Percentiles rank a stretch among this genome's conserved stretches.
These are phyloP conservation scores for Lepilemur ruficaudatus DNA, from an alignment of 2,797 vertebrate species.

Conservation along the genomic window DNA sequence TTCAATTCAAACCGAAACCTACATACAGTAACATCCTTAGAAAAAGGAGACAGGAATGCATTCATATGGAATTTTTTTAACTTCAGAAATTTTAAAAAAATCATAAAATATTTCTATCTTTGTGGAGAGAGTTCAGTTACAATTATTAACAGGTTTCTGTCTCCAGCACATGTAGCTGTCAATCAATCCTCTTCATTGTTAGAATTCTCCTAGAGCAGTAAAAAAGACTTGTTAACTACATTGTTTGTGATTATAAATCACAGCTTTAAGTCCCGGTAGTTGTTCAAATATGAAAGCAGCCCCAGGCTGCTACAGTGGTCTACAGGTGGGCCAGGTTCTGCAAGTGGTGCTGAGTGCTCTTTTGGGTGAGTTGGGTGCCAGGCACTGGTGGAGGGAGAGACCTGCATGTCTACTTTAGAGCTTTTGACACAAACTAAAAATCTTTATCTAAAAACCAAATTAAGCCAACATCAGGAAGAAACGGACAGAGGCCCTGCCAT, in stretches of 20 bases:
- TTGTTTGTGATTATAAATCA: background rate
- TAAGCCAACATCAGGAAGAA: background rate
- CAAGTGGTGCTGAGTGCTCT: rapidly evolving
- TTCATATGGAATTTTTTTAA: background rate
- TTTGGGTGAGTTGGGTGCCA: background rate
- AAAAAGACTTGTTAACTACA: background rate
- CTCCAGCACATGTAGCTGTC: constrained; percentile 56
- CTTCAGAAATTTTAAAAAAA: constrained; percentile 39
- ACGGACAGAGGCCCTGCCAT: background rate
- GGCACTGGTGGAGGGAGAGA: background rate
- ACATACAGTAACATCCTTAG: background rate
- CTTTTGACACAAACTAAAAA: background rate
- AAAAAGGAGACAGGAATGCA: background rate
- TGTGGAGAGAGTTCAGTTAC: constrained; percentile 6
- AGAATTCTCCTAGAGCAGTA: constrained; percentile 32
- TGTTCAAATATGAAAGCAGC: background rate
- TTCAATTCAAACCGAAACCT: constrained; percentile 44
- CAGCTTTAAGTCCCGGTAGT: background rate
- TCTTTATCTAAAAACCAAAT: background rate
- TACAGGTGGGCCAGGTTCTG: background rate
- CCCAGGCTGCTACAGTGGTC: background rate
- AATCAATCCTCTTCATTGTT: constrained; percentile 62
- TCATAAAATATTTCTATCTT: constrained; percentile 50
- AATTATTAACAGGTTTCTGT: constrained; percentile 51
- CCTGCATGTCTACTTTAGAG: background rate